Evolutionary conservation across 2,888 invertebrate species (phyloP).

Genomic region (Muschampia plurimacula): DNA sequence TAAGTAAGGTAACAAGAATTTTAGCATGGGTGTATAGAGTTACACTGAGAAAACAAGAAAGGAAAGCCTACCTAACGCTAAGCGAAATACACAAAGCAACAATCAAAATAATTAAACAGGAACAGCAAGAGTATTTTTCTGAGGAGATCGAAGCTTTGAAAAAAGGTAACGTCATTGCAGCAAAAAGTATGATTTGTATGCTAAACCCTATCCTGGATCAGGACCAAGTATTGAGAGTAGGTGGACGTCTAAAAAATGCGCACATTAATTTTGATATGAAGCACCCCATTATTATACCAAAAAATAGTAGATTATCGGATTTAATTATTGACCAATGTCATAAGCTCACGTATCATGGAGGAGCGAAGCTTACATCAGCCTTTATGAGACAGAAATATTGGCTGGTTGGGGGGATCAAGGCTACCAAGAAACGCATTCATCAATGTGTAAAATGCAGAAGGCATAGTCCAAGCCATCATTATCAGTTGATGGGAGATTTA

Average conservation of each 20-base stretch:
- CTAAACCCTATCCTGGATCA: constrained; percentile 36
- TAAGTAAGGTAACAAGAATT: constrained; percentile 24
- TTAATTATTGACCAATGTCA: constrained; percentile 42
- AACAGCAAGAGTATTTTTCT: background rate
- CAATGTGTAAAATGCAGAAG: constrained; percentile 20
- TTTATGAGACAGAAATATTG: constrained; percentile 39
- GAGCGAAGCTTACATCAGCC: constrained; percentile 35
- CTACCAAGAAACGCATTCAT: background rate
- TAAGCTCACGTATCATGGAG: constrained; percentile 42
- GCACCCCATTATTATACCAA: constrained; percentile 41
- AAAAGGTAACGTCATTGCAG: background rate
- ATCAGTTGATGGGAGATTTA: constrained; percentile 42
- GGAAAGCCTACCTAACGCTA: background rate
- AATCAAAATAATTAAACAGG: constrained; percentile 1
- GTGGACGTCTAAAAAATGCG: constrained; percentile 40
- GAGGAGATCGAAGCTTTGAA: background rate
- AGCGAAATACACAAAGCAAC: background rate
- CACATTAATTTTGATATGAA: constrained; percentile 38
- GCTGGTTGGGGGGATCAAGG: constrained; percentile 21
- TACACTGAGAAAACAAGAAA: constrained; percentile 24
- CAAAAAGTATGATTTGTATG: background rate
- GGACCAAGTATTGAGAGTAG: constrained; percentile 35
- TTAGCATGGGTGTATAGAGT: constrained; percentile 30
- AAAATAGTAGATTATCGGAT: constrained; percentile 29
- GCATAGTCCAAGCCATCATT: constrained; percentile 21